Base-by-base conservation (phyloP, 2,888 invertebrate species). In the Andrena hattorfiana region DNA sequence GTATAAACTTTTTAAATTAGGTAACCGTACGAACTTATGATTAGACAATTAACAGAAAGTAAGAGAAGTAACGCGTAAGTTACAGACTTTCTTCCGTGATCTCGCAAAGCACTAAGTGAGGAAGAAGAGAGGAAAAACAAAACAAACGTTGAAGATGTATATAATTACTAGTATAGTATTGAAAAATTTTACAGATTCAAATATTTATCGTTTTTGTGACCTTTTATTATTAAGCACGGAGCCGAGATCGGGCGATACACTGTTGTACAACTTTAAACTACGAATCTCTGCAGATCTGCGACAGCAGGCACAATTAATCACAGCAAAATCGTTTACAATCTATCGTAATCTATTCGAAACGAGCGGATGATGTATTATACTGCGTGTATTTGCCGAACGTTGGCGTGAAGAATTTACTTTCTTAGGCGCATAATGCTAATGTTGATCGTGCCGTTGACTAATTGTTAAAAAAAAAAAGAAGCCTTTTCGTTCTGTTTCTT, bases 31-130 rank as follows among this genome's bases (percentile, higher is more conserved):
- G 54, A 20, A 30, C 35, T 16, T 35, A 60, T 10, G 26, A 7
- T 1, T 10, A 42, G 5, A 42, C 10, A 64, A 28, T 20, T 6
- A 23, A 42, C 42, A 42, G 42, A 42, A 13, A 77, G 60, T 13
- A 23, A 54, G 26, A 3, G 23, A 32, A 23, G 42, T 67, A 23
- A 48, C 42, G 35, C 67, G 26, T 35, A 42, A 30, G 59, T 26
- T 78, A 78, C 51, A 20, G 71, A 71, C 48, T 54, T 66, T 79
- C 20, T 70, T 70, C 59, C 79, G 62, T 81, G 72, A 81, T 81
- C 56, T 81, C 49, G 13, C 28, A 26, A 70, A 72, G 23, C 26
- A n/a, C 35, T 64, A 30, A 51, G 42, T 42, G 42, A 42, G 16
- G 16, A 16, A 42, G 42, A 42, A 16, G 42, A 42, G 30, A 23